Base-by-base conservation (phyloP, 2,113 vertebrate genomes). In the Nerophis ophidion region DNA sequence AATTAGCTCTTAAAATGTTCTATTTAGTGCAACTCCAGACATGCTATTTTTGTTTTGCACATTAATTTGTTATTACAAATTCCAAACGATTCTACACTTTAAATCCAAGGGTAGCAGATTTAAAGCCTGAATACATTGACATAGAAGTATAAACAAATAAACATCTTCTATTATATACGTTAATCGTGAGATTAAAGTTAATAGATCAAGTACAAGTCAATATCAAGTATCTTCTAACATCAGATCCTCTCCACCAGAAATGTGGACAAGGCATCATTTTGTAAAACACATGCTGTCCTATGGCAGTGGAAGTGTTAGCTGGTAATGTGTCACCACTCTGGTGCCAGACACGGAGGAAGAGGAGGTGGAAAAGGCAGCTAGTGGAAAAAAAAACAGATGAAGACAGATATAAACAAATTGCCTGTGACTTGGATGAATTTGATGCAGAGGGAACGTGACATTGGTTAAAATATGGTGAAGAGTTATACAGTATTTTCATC, bases 341-440 rank as follows among this genome's bases (percentile, higher is more conserved):
- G 76, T 81, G 85, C 70, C 79, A 87, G 80, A 81, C 82, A 63
- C 55, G 64, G 61, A 67, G 57, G 46, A 53, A 64, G 57, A 60
- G 15, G 54, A 4, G 26, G 65, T 66, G 71, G 57, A 70, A 71
- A 66, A 71, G 57, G 48, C 34, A n/a, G 34, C 7, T 35, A 38
- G 34, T 51, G 56, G 10, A 44, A 64, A 40, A 50, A 63, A 60
- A 58, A 64, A 40, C 48, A 78, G 71, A 77, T 62, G 67, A 72
- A 72, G 65, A 63, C 48, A 33, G 42, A 45, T 62, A 68, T 57
- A 72, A 61, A 63, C 54, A 57, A 40, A 52, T 34, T 10, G 51
- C 63, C 33, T 60, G 42, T 56, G 60, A 62, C 57, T 46, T 5
- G 50, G 56, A 58, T 38, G 58, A 61, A 65, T 61, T 72, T 70